Conservation (phyloP, 2,888 invertebrate species). For the Cheiracanthium punctorium region DNA sequence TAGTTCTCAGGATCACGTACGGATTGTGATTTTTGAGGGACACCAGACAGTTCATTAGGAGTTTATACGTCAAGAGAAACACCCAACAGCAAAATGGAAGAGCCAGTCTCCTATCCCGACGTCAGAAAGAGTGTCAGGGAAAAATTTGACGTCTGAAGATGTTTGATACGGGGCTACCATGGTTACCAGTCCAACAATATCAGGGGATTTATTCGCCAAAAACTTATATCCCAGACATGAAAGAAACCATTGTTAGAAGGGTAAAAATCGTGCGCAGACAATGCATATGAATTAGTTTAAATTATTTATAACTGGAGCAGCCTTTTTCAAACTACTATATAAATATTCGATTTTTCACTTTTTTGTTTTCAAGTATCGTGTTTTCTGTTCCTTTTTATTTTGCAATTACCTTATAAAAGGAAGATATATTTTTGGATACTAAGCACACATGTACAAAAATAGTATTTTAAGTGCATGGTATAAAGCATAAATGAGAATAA, state of each 20-base stretch:
- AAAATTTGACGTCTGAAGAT: conserved; percentile 3
- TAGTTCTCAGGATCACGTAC: conserved; percentile 5
- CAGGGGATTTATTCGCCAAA: not conserved
- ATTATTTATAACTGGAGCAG: too few species aligned
- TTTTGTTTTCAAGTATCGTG: too few species aligned
- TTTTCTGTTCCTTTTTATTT: too few species aligned
- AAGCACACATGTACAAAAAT: too few species aligned
- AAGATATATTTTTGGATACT: too few species aligned
- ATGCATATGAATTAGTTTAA: too few species aligned
- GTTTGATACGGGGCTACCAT: conserved; percentile 3
- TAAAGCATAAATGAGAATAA: too few species aligned
- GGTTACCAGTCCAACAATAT: not conserved
- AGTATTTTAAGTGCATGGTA: too few species aligned
- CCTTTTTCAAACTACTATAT: too few species aligned
- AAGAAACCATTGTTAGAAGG: not conserved
- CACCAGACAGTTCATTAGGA: conserved; percentile 53
- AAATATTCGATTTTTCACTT: too few species aligned
- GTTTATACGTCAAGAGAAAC: conserved; percentile 28
- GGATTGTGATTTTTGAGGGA: conserved; percentile 15
- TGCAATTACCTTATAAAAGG: too few species aligned
- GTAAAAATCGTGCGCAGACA: too few species aligned
- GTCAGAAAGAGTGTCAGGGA: not conserved
- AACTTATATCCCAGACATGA: not conserved
- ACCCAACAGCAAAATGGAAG: conserved; percentile 3
- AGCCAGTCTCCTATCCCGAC: not conserved